Evolutionary conservation across 2,113 vertebrate species (phyloP).

Genomic region (Chitala chitala): DNA sequence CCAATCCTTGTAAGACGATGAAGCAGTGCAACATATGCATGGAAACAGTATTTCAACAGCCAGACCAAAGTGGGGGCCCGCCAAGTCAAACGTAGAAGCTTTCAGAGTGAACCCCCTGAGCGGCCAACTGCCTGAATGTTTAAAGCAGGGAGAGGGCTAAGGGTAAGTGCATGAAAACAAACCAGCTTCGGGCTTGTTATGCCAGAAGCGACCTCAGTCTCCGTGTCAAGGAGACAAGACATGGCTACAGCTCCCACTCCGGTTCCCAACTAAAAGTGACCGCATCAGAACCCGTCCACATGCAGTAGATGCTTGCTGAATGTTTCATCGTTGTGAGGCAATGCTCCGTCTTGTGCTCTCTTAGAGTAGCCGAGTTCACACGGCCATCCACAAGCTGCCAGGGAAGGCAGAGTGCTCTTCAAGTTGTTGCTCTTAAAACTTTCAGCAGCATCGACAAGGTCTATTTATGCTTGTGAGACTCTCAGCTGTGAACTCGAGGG

Average conservation of each 20-base stretch:
- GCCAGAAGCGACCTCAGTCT: neutral
- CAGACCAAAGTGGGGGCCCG: neutral
- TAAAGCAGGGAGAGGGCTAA: slow-evolving; percentile 26
- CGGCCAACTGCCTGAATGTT: neutral
- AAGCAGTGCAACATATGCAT: neutral
- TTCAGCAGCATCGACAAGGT: slow-evolving; percentile 36
- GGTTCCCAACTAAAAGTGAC: slow-evolving; percentile 38
- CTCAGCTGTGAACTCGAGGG: neutral
- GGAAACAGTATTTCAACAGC: neutral
- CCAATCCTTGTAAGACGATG: neutral
- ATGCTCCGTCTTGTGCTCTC: slow-evolving; percentile 54
- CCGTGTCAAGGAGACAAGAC: neutral
- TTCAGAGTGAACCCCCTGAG: neutral
- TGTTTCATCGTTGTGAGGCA: slow-evolving; percentile 53
- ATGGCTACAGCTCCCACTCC: neutral
- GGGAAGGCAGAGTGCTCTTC: slow-evolving; percentile 43
- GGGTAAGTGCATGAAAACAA: slow-evolving; percentile 12
- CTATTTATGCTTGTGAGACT: neutral
- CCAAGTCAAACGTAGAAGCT: neutral
- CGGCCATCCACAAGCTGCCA: slow-evolving; percentile 44
- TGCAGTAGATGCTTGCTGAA: slow-evolving; percentile 50
- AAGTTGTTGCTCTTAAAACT: slow-evolving; percentile 35
- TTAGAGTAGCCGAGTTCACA: slow-evolving; percentile 54
- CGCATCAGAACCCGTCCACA: slow-evolving; percentile 23
- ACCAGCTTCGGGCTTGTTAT: slow-evolving; percentile 4